Percentiles rank a stretch among this genome's conserved stretches.
phyloP scores from a whole-genome alignment of 2,113 vertebrate species.

The Pseudorectes ferrugineus region DNA sequence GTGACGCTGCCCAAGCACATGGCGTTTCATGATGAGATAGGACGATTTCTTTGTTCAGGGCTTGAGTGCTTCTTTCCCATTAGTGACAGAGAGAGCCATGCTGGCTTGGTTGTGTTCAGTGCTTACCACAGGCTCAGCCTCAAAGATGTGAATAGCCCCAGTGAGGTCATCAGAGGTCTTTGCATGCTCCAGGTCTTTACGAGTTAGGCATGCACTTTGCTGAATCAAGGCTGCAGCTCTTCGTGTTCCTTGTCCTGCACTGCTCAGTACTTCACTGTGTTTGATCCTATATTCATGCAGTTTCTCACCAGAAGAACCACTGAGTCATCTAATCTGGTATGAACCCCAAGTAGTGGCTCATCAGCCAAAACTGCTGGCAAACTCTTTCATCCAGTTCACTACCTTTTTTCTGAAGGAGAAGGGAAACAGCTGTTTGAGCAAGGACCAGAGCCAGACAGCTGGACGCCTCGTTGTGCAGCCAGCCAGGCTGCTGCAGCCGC shows the following conservation, averaged over 20 bases:
- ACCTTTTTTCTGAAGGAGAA: constrained; percentile 53
- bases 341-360: constrained; percentile 28
- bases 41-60: background rate
- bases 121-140: background rate
- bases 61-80: background rate
- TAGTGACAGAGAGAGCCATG: background rate
- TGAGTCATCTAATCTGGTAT: constrained; percentile 50
- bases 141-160: background rate
- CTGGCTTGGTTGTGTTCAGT: background rate
- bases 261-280: background rate
- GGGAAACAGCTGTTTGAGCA: constrained; percentile 53
- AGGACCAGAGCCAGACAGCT: constrained; percentile 47
- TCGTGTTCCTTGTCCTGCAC: background rate
- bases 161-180: background rate
- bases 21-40: background rate
- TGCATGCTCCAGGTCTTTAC: background rate
- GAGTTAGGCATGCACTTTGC: background rate
- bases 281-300: background rate
- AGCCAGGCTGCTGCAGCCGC: background rate
- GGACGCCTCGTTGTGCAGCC: background rate
- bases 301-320: constrained; percentile 34
- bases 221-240: constrained; percentile 3
- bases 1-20: background rate
- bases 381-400: constrained; percentile 47
- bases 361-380: constrained; percentile 24